Conservation (phyloP, 1,140 invertebrate genomes). For the Cotesia vestalis region DNA sequence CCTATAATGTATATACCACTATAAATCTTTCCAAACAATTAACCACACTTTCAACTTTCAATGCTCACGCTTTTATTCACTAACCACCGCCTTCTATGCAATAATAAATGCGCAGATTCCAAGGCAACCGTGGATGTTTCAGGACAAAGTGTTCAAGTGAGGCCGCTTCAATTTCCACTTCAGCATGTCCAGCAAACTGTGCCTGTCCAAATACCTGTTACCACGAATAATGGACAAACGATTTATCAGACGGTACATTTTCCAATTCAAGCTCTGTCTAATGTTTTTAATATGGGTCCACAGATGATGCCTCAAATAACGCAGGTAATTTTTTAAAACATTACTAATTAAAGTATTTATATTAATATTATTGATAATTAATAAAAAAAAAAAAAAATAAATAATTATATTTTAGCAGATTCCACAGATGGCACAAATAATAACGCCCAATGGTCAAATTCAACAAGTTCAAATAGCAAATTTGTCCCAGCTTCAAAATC, state of each 20-base stretch:
- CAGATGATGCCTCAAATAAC: slow-evolving; percentile 82
- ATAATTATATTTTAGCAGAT: slow-evolving; percentile 54
- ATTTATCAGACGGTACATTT: slow-evolving; percentile 93
- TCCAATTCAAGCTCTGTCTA: slow-evolving; percentile 78
- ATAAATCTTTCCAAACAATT: slow-evolving; percentile 13
- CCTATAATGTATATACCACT: neutral
- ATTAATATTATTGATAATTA: slow-evolving; percentile 47
- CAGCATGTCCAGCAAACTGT: slow-evolving; percentile 79
- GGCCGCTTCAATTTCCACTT: slow-evolving; percentile 80
- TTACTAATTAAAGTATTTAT: slow-evolving; percentile 41
- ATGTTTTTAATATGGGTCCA: slow-evolving; percentile 67
- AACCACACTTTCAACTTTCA: slow-evolving; percentile 27
- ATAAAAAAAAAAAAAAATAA: too few relatives aligned
- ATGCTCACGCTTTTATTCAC: slow-evolving; percentile 32
- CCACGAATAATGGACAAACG: slow-evolving; percentile 88
- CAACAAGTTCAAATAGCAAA: slow-evolving; percentile 84
- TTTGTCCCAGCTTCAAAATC: slow-evolving; percentile 69
- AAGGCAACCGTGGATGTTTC: slow-evolving; percentile 47
- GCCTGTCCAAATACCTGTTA: slow-evolving; percentile 91
- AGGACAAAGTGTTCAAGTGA: slow-evolving; percentile 82
- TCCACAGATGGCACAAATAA: slow-evolving; percentile 83
- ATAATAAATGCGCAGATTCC: slow-evolving; percentile 47
- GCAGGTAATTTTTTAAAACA: slow-evolving; percentile 62
- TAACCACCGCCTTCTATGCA: slow-evolving; percentile 40
- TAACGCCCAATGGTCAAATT: slow-evolving; percentile 86